Evolutionary conservation across 2,797 vertebrate species (phyloP).

Genomic region (Hydrophis major): DNA sequence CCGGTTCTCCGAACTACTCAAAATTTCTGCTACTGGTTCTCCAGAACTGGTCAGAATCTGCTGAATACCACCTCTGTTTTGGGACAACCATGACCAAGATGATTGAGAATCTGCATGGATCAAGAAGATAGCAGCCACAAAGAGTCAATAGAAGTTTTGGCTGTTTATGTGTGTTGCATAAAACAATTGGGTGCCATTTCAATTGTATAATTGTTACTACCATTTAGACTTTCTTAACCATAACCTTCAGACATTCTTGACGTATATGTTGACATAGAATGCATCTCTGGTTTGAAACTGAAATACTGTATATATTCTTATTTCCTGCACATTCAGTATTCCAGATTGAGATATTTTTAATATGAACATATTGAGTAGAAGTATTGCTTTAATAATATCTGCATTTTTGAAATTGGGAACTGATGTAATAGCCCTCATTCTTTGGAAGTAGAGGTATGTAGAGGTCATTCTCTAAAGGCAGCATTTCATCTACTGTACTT

Average conservation of each 20-base stretch:
- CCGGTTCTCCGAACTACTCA: too few species aligned
- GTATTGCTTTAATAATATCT: neutral
- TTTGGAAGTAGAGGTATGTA: neutral
- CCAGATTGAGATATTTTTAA: neutral
- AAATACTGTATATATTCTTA: neutral
- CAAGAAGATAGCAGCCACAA: neutral
- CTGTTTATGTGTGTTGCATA: neutral
- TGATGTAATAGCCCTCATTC: neutral
- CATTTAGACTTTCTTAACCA: neutral
- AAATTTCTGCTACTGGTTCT: too few species aligned
- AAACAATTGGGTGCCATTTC: neutral
- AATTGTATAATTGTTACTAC: neutral
- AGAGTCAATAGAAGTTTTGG: neutral
- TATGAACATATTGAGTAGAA: neutral
- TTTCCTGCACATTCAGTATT: neutral
- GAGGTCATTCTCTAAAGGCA: conserved; percentile 3
- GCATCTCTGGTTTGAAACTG: neutral
- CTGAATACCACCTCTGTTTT: neutral
- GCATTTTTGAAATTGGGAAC: neutral
- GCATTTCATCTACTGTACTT: neutral
- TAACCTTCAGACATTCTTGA: neutral
- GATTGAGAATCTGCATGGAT: neutral
- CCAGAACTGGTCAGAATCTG: too few species aligned
- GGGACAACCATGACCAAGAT: neutral
- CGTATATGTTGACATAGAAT: neutral